Conservation (phyloP, 2,113 vertebrate genomes). For the Epinephelus moara region DNA sequence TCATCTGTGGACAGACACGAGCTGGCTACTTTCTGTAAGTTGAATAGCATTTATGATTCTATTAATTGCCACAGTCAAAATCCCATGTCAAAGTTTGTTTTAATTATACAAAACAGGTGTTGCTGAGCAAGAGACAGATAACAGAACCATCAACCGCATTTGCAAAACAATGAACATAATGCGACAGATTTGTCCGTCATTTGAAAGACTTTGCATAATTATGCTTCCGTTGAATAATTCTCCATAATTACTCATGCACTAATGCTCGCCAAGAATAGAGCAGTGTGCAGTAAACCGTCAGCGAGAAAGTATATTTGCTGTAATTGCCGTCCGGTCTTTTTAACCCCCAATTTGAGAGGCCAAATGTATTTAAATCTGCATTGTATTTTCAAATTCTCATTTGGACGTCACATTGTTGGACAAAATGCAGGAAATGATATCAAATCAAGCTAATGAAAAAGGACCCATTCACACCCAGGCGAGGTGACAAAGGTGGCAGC, state of each 20-base stretch:
- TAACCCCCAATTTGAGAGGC: conserved; percentile 66
- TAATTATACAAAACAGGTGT: conserved; percentile 85
- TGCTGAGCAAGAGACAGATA: conserved; percentile 77
- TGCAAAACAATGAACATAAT: conserved; percentile 85
- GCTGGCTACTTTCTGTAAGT: conserved; percentile 34
- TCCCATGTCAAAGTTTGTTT: conserved; percentile 82
- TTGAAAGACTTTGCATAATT: conserved; percentile 85
- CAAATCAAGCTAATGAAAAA: conserved; percentile 51
- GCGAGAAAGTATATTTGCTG: conserved; percentile 54
- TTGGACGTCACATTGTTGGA: conserved; percentile 55
- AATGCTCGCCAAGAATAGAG: conserved; percentile 75
- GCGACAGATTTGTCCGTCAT: conserved; percentile 80
- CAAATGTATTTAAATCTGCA: conserved; percentile 70
- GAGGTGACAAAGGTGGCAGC: background rate
- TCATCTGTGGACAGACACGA: conserved; percentile 40
- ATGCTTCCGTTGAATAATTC: conserved; percentile 82
- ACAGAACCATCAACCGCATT: conserved; percentile 81
- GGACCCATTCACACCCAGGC: background rate
- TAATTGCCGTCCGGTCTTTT: conserved; percentile 70
- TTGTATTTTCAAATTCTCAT: conserved; percentile 66
- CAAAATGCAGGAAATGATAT: conserved; percentile 47
- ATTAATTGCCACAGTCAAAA: conserved; percentile 75
- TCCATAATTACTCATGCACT: conserved; percentile 83
- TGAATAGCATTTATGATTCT: conserved; percentile 56
- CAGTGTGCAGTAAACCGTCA: conserved; percentile 53